Conservation (phyloP, 1,140 invertebrate species). For the Sarcophaga bullata region DNA sequence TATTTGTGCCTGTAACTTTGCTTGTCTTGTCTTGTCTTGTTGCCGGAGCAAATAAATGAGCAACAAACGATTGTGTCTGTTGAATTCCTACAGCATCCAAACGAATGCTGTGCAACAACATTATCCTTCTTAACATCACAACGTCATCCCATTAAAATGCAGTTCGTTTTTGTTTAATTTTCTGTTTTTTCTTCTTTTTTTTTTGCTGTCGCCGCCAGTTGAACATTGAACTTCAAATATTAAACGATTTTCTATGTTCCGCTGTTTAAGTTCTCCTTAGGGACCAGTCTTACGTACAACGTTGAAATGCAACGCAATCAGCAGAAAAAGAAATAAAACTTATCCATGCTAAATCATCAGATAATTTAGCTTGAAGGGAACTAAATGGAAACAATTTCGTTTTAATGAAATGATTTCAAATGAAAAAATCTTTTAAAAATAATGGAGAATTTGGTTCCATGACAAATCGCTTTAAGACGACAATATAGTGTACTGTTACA, state of each 20-base stretch:
- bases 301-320: background rate
- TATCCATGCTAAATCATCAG: too few relatives aligned
- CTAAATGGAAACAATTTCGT: too few relatives aligned
- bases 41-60: background rate
- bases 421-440: too few relatives aligned
- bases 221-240: slow-evolving; percentile 18
- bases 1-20: background rate
- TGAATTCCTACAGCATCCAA: slow-evolving; percentile 1
- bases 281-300: background rate
- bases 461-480: too few relatives aligned
- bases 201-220: background rate
- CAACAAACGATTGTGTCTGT: background rate
- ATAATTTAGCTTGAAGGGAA: too few relatives aligned
- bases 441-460: too few relatives aligned
- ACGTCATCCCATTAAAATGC: background rate
- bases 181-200: background rate
- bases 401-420: too few relatives aligned
- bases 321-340: too few relatives aligned
- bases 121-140: background rate
- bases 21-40: background rate
- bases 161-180: background rate
- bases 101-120: background rate
- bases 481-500: too few relatives aligned
- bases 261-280: background rate
- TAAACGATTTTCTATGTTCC: slow-evolving; percentile 6